Evolutionary conservation across 2,888 invertebrate species (phyloP).

Genomic region (Choristoneura rosaceana): DNA sequence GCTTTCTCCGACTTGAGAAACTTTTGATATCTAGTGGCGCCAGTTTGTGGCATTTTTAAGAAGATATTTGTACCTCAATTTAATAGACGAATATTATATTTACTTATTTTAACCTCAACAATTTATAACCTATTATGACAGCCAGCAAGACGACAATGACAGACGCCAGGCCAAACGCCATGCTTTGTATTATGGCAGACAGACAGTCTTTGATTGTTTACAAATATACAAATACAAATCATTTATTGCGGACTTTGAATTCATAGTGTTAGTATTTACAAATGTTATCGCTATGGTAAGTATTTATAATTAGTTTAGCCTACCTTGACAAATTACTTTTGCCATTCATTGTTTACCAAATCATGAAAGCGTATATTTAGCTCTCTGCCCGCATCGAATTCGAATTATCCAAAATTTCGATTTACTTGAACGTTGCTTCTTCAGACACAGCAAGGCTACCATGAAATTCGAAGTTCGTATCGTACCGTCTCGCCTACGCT

Average conservation of each 20-base stretch:
- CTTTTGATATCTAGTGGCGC: constrained; percentile 88
- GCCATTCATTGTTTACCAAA: too few relatives aligned
- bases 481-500: too few relatives aligned
- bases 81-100: neutral
- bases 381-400: neutral
- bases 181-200: too few relatives aligned
- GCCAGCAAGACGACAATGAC: neutral
- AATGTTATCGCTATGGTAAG: too few relatives aligned
- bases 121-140: neutral
- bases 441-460: too few relatives aligned
- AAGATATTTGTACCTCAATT: neutral
- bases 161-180: too few relatives aligned
- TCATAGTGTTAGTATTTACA: too few relatives aligned
- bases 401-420: neutral
- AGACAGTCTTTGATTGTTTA: too few relatives aligned
- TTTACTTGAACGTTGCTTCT: neutral
- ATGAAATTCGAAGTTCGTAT: too few relatives aligned
- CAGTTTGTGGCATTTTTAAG: constrained; percentile 73
- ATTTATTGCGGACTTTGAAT: too few relatives aligned
- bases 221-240: too few relatives aligned
- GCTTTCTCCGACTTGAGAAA: constrained; percentile 93
- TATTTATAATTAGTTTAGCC: neutral
- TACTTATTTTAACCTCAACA: constrained; percentile 17
- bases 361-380: neutral
- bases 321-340: too few relatives aligned